Base-by-base conservation (phyloP, 2,113 vertebrate genomes). In the Scatophagus argus region DNA sequence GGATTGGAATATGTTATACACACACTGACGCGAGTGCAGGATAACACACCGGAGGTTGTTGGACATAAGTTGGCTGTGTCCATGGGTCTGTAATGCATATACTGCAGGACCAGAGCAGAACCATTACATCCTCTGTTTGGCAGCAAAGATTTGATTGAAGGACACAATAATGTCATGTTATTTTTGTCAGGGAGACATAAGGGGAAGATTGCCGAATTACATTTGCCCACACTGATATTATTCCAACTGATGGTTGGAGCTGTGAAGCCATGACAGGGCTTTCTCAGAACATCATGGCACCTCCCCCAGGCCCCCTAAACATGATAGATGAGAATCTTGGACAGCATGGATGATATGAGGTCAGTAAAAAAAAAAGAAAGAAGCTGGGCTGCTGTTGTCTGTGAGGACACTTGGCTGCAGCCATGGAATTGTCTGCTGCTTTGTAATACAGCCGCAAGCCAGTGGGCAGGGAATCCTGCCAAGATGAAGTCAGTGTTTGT, bases 401-500 rank as follows among this genome's bases (percentile, higher is more conserved):
- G 3, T 67, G 83, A 86, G 83, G 81, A 82, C 80, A 83, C 43
- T 84, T 79, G 84, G 86, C 89, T 82, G 64, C 62, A 32, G 59
- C 21, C 58, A 3, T 47, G 31, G 54, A 74, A 79, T 80, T 60
- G 77, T 88, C 80, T 82, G 56, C 79, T 74, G 77, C 79, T 83
- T 64, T 49, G 73, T 87, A 71, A 86, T 59, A 43, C 70, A 65
- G 76, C 73, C 44, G 17, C 66, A 51, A 64, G 74, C 80, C 69
- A 72, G 78, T 63, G 81, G 52, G 60, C 79, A 80, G 84, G 69
- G 85, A 85, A n/a, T 54, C 73, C 73, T 77, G 91, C 88, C 88
- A 88, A 84, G 75, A 90, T 79, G 77, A 89, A 87, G 85, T 83
- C 89, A 81, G 79, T 44, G 81, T 79, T 85, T 69, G 69, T 70